Evolutionary conservation across 2,113 vertebrate genomes (phyloP).

Genomic region (Protomyctophum bolini): DNA sequence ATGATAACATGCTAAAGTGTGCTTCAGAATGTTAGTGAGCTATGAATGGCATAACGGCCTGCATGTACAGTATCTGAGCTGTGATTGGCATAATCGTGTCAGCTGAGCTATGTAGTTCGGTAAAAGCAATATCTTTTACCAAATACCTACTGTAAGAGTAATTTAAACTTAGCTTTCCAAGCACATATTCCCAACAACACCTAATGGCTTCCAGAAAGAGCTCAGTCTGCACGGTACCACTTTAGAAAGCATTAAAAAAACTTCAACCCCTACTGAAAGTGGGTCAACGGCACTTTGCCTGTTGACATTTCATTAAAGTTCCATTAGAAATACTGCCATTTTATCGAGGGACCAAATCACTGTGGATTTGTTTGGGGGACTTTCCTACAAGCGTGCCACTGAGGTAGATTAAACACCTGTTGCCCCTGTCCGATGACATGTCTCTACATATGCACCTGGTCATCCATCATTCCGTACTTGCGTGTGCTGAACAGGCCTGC

Average conservation of each 20-base stretch:
- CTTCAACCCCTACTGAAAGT: not conserved
- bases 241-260: not conserved
- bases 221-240: not conserved
- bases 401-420: constrained; percentile 19
- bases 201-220: not conserved
- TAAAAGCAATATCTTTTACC: no score
- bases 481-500: constrained; percentile 6
- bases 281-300: not conserved
- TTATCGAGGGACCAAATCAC: constrained; percentile 13
- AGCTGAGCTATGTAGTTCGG: no score
- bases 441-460: not conserved
- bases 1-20: no score
- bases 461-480: constrained; percentile 43
- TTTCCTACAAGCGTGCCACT: no score
- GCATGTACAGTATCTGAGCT: no score
- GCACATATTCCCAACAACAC: no score
- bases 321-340: not conserved
- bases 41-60: no score
- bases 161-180: no score
- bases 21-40: no score
- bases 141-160: not conserved
- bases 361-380: not conserved
- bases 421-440: constrained; percentile 3
- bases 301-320: not conserved
- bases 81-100: no score